A percentile compares a stretch with the other conserved stretches of the same genome.
Evolutionary conservation across 1,140 invertebrate species (phyloP).

Genomic region (Cryptotermes secundus): DNA sequence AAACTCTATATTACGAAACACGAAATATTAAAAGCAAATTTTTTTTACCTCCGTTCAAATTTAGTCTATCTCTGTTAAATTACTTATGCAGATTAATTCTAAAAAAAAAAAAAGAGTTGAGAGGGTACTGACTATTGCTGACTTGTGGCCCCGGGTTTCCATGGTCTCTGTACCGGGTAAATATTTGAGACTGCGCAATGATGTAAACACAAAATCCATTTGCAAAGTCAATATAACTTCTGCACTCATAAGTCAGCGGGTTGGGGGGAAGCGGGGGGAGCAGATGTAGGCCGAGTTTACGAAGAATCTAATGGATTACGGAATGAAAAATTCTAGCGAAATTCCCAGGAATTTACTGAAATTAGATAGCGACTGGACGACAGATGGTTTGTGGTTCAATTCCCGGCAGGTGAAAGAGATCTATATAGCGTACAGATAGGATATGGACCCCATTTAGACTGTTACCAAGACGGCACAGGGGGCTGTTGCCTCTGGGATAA

Average conservation of each 20-base stretch:
- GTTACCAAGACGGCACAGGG: too few relatives aligned
- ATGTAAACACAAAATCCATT: slow-evolving; percentile 9
- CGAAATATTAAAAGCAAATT: too few relatives aligned
- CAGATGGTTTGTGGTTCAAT: too few relatives aligned
- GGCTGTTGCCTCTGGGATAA: too few relatives aligned
- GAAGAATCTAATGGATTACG: neutral
- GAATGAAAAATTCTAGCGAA: neutral
- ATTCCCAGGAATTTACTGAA: too few relatives aligned
- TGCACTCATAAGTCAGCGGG: neutral
- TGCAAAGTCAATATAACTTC: slow-evolving; percentile 1
- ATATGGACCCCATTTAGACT: too few relatives aligned
- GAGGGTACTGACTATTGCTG: neutral
- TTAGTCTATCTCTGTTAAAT: neutral
- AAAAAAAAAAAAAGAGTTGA: neutral
- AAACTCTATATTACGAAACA: too few relatives aligned
- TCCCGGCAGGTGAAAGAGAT: too few relatives aligned
- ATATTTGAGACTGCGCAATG: neutral
- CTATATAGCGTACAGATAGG: too few relatives aligned
- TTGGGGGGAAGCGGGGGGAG: neutral
- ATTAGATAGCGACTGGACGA: too few relatives aligned
- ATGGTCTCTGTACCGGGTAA: neutral
- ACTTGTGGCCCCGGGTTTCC: neutral
- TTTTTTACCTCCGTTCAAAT: too few relatives aligned
- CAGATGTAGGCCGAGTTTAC: neutral
- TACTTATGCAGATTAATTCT: neutral